phyloP scores from a whole-genome alignment of 2,888 invertebrate genomes.

The Tinea semifulvella region DNA sequence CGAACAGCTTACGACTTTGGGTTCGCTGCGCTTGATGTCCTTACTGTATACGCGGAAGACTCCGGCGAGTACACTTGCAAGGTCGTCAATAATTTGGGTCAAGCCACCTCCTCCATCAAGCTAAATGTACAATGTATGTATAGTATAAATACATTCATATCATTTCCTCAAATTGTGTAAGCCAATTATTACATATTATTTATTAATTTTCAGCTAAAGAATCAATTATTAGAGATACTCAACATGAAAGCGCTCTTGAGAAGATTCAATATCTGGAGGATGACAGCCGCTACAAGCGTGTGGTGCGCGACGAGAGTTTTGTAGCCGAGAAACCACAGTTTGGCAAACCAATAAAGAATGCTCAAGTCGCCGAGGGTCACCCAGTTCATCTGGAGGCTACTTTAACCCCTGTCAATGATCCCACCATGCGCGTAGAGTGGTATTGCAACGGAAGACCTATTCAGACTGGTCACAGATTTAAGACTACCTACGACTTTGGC shows the following conservation, averaged over 20 bases:
- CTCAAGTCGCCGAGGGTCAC: conserved; percentile 84
- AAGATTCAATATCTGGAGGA: conserved; percentile 94
- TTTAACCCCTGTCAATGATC: conserved; percentile 96
- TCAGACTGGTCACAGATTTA: conserved; percentile 93
- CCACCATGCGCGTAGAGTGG: conserved; percentile 99
- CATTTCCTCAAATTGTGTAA: no score
- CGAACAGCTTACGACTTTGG: conserved; percentile 96
- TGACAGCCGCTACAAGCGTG: conserved; percentile 78
- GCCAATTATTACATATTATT: no score
- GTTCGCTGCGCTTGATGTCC: conserved; percentile 94
- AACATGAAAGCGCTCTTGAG: conserved; percentile 91
- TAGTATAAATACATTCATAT: no score
- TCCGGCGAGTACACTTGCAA: conserved; percentile 91
- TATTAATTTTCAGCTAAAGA: conserved; percentile 71
- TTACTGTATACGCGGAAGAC: conserved; percentile 93
- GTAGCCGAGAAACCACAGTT: conserved; percentile 89
- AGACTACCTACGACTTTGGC: conserved; percentile 96
- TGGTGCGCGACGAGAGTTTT: conserved; percentile 76
- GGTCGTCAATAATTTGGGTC: conserved; percentile 86
- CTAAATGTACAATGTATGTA: conserved; percentile 84
- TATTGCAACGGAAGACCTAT: conserved; percentile 94
- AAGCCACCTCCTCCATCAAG: conserved; percentile 82
- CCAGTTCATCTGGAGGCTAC: conserved; percentile 94
- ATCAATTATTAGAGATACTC: conserved; percentile 87
- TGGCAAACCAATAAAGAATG: conserved; percentile 87